These are phyloP conservation scores for Serinus canaria DNA, from an alignment of 2,113 vertebrate species.

Conservation along the genomic window DNA sequence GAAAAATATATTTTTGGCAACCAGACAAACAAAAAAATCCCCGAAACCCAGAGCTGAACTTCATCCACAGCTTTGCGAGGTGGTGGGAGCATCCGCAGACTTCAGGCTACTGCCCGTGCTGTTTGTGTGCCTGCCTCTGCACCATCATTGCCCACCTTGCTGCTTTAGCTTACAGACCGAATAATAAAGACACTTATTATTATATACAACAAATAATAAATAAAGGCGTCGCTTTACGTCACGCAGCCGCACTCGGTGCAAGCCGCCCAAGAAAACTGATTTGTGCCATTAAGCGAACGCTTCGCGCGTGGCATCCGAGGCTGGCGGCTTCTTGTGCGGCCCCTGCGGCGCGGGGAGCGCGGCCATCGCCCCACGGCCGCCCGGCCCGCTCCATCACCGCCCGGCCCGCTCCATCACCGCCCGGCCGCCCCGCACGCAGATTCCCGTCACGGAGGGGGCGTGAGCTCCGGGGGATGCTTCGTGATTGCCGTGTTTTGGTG, in stretches of 20 bases:
- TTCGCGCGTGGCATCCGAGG: neutral
- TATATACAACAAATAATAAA: neutral
- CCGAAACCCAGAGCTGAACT: neutral
- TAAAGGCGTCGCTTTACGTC: neutral
- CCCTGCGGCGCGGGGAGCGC: neutral
- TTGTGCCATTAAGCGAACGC: accelerated
- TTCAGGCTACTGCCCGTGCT: neutral
- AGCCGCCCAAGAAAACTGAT: accelerated
- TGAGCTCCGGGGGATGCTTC: accelerated
- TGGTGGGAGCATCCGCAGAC: neutral
- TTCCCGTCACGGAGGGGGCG: neutral
- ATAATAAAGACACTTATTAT: neutral
- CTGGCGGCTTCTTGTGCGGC: accelerated
- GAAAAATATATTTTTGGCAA: neutral
- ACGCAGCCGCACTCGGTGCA: neutral
- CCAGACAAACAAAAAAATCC: neutral
- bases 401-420: neutral
- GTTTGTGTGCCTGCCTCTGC: neutral
- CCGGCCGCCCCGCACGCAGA: neutral
- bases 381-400: neutral
- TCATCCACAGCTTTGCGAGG: neutral
- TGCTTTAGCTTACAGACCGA: accelerated
- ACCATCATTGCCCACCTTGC: neutral
- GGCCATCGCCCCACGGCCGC: too few species aligned
- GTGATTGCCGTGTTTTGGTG: accelerated